Percentiles rank a stretch among this genome's conserved stretches.
These are phyloP conservation scores for Sorex fumeus DNA, from an alignment of 2,113 vertebrate genomes.

Conservation along the genomic window DNA sequence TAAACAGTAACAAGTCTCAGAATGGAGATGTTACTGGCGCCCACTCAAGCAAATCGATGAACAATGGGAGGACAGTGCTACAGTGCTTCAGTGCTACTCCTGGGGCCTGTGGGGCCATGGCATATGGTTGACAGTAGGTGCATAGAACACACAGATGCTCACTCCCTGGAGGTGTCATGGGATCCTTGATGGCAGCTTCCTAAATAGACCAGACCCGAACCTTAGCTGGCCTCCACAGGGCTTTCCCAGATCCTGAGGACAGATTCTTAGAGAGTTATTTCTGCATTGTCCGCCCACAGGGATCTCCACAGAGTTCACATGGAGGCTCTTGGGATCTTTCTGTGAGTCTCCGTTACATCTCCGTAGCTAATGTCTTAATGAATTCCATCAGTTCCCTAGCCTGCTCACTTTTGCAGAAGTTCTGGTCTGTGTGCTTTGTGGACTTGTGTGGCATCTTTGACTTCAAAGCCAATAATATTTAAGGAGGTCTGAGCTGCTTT, in stretches of 20 bases:
- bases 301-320: background rate
- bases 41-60: too few relatives aligned
- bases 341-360: background rate
- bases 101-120: fast-evolving
- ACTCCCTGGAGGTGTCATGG: background rate
- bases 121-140: background rate
- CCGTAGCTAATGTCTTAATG: background rate
- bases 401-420: background rate
- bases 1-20: too few relatives aligned
- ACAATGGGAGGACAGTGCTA: too few relatives aligned
- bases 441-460: background rate
- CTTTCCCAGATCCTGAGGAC: too few relatives aligned
- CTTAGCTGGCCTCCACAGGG: background rate
- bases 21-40: too few relatives aligned
- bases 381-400: background rate
- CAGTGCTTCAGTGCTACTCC: too few relatives aligned
- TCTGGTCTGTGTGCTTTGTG: background rate
- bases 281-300: background rate
- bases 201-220: background rate
- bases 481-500: background rate
- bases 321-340: background rate
- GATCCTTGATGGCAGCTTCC: background rate
- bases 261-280: background rate
- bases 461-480: background rate
- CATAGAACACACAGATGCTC: background rate